phyloP scores from a whole-genome alignment of 1,140 invertebrate genomes.

The Conopomorpha cramerella region DNA sequence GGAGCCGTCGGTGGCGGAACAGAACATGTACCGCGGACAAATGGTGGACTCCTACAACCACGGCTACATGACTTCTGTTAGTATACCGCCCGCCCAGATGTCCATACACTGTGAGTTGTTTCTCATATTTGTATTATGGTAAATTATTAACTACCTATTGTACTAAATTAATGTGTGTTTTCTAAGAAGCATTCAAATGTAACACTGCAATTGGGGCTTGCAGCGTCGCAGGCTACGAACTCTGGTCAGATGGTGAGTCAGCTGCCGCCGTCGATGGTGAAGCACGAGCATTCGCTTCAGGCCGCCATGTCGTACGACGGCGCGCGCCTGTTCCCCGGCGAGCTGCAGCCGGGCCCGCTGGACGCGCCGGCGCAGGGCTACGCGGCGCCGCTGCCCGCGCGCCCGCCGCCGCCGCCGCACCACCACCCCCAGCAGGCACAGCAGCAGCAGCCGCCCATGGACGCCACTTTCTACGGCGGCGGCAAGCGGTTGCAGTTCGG shows the following conservation, averaged over 20 bases:
- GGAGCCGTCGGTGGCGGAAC: constrained; percentile 42
- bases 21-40: constrained; percentile 31
- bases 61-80: constrained; percentile 27
- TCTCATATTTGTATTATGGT: constrained; percentile 4
- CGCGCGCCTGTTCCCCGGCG: constrained; percentile 23
- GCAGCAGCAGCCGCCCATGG: too few relatives aligned
- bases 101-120: constrained; percentile 31
- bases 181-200: too few relatives aligned
- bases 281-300: constrained; percentile 37
- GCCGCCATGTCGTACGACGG: constrained; percentile 36
- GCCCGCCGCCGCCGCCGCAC: too few relatives aligned
- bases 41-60: constrained; percentile 41
- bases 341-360: constrained; percentile 19
- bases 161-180: too few relatives aligned
- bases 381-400: too few relatives aligned
- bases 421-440: constrained; percentile 18
- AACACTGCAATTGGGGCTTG: too few relatives aligned
- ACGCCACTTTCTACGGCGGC: constrained; percentile 16
- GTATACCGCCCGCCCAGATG: constrained; percentile 49
- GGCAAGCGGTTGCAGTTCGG: constrained; percentile 29
- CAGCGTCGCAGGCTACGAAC: too few relatives aligned
- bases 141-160: too few relatives aligned
- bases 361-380: constrained; percentile 20
- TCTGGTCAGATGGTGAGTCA: too few relatives aligned
- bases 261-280: constrained; percentile 26